A percentile compares a stretch with the other conserved stretches of the same genome.
These are phyloP conservation scores for Andrena bucephala DNA, from an alignment of 2,888 invertebrate genomes.

Conservation along the genomic window DNA sequence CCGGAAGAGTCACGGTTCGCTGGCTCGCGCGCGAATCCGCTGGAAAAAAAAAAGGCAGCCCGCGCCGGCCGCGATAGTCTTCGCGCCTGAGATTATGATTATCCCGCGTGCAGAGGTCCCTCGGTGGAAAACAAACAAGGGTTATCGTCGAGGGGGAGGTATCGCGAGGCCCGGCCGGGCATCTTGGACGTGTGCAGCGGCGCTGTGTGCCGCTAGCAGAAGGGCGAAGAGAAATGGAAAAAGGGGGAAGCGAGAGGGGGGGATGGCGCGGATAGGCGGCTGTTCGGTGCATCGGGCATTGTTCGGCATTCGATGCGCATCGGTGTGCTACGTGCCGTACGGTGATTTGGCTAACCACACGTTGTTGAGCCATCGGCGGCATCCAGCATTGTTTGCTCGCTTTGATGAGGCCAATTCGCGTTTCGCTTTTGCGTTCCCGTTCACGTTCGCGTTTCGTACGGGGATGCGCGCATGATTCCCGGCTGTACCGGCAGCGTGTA, in stretches of 20 bases:
- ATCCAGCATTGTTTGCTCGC: slow-evolving; percentile 84
- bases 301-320: slow-evolving; percentile 74
- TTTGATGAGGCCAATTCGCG: slow-evolving; percentile 85
- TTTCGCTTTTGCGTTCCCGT: slow-evolving; percentile 76
- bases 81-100: slow-evolving; percentile 59
- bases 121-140: slow-evolving; percentile 75
- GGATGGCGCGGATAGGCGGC: slow-evolving; percentile 18
- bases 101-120: slow-evolving; percentile 33
- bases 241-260: slow-evolving; percentile 21
- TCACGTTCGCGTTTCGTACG: slow-evolving; percentile 61
- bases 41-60: not conserved
- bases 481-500: slow-evolving; percentile 15
- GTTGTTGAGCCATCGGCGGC: slow-evolving; percentile 83
- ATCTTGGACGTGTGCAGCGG: slow-evolving; percentile 3
- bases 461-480: slow-evolving; percentile 61
- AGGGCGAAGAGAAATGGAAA: slow-evolving; percentile 3
- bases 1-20: slow-evolving; percentile 58
- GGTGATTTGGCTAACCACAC: slow-evolving; percentile 85
- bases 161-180: slow-evolving; percentile 37
- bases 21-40: slow-evolving; percentile 26
- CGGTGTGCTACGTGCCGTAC: slow-evolving; percentile 76
- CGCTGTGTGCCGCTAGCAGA: not conserved
- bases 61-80: slow-evolving; percentile 15
- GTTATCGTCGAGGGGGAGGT: slow-evolving; percentile 62
- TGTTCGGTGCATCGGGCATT: slow-evolving; percentile 65